These are phyloP conservation scores for Diaperis boleti DNA, from an alignment of 2,888 invertebrate genomes.

Conservation along the genomic window DNA sequence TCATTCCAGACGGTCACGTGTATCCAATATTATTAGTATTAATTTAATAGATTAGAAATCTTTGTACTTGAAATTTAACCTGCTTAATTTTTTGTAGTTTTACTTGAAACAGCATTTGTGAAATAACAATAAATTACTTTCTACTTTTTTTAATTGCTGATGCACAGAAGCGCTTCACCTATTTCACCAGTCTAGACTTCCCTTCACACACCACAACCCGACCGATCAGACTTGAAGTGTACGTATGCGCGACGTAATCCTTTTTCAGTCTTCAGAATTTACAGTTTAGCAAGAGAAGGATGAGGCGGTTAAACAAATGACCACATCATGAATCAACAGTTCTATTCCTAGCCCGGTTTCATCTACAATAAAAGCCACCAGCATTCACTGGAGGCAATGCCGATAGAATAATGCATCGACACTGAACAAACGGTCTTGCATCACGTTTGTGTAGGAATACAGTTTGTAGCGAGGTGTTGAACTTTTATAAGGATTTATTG, in stretches of 20 bases:
- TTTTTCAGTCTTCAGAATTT: slow-evolving; percentile 34
- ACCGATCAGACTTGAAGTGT: neutral
- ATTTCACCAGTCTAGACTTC: too few species aligned
- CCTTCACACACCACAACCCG: too few species aligned
- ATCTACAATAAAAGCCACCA: slow-evolving; percentile 40
- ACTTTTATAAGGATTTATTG: neutral
- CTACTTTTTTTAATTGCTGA: too few species aligned
- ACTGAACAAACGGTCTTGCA: slow-evolving; percentile 26
- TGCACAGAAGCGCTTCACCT: too few species aligned
- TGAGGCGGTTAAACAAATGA: slow-evolving; percentile 53
- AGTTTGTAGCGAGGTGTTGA: neutral
- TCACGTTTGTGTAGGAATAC: slow-evolving; percentile 7
- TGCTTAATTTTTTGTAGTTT: too few species aligned
- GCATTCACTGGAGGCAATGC: slow-evolving; percentile 14
- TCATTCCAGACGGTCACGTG: too few species aligned
- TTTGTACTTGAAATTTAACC: too few species aligned
- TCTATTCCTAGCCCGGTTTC: slow-evolving; percentile 39
- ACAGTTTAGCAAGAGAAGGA: slow-evolving; percentile 47
- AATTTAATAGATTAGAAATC: too few species aligned
- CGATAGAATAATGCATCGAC: slow-evolving; percentile 40
- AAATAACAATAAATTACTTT: too few species aligned
- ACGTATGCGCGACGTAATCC: slow-evolving; percentile 27
- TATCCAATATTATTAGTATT: too few species aligned
- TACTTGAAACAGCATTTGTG: too few species aligned
- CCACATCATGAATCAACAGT: slow-evolving; percentile 54